Conservation (phyloP, 2,113 vertebrate species). For the Pachypanchax playfairii region DNA sequence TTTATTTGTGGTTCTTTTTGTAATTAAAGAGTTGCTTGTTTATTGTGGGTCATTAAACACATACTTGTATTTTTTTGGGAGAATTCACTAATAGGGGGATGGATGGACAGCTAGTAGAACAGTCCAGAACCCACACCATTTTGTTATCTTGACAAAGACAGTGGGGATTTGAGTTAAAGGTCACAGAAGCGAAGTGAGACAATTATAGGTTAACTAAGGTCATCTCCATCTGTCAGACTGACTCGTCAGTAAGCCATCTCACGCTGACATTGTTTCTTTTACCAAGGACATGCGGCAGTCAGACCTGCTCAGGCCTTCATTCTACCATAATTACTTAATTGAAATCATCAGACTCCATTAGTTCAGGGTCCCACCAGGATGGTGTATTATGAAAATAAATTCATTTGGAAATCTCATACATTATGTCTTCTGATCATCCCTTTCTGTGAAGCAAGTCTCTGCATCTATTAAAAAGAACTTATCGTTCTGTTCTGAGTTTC, state of each 20-base stretch:
- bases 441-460: conserved; percentile 21
- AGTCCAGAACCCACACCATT: neutral
- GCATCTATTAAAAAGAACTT: conserved; percentile 2
- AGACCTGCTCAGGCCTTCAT: conserved; percentile 31
- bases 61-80: neutral
- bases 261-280: conserved; percentile 24
- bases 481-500: neutral
- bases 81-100: neutral
- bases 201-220: conserved; percentile 17
- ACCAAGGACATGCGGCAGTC: conserved; percentile 44
- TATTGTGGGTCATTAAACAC: no score
- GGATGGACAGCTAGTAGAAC: neutral
- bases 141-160: neutral
- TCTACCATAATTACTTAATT: conserved; percentile 53
- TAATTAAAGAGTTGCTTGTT: neutral
- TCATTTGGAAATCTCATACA: conserved; percentile 46
- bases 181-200: neutral
- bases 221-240: conserved; percentile 6
- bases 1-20: no score
- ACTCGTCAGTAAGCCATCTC: neutral
- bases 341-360: conserved; percentile 63
- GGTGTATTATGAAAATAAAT: conserved; percentile 36
- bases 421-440: conserved; percentile 19
- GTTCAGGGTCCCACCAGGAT: conserved; percentile 27
- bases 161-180: neutral